Percentiles rank a stretch among this genome's conserved stretches.
These are phyloP conservation scores for Zoroaster sp. DNA, from an alignment of 53 echinoderm and acorn worm genomes.

Conservation along the genomic window DNA sequence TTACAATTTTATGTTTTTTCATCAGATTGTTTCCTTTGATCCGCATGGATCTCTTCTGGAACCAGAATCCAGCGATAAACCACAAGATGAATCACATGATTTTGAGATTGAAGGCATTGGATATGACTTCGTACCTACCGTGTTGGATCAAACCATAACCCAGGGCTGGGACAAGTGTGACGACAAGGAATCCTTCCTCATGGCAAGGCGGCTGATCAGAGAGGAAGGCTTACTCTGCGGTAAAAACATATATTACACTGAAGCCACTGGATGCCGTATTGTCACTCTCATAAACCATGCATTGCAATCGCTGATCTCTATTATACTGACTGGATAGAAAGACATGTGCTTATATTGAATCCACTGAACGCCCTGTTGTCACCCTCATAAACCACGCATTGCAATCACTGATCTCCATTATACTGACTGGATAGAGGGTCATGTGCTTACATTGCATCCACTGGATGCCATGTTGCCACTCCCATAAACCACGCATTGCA, in stretches of 20 bases:
- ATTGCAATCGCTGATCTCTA: too few relatives aligned
- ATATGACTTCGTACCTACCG: slow-evolving; percentile 94
- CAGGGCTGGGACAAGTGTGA: slow-evolving; percentile 81
- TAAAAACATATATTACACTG: slow-evolving; percentile 25
- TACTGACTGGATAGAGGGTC: too few relatives aligned
- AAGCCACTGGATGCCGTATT: too few relatives aligned
- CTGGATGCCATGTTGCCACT: too few relatives aligned
- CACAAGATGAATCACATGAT: slow-evolving; percentile 27
- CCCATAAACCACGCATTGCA: too few relatives aligned
- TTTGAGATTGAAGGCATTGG: slow-evolving; percentile 96
- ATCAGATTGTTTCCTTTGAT: slow-evolving; percentile 64
- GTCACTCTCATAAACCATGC: too few relatives aligned
- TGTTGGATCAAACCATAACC: slow-evolving; percentile 73
- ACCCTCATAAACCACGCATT: too few relatives aligned
- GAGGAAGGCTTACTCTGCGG: slow-evolving; percentile 96
- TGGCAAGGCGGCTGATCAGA: slow-evolving; percentile 84
- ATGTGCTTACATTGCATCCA: too few relatives aligned
- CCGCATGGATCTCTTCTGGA: slow-evolving; percentile 66
- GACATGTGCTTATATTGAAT: too few relatives aligned
- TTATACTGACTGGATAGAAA: too few relatives aligned
- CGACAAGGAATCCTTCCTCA: slow-evolving; percentile 93
- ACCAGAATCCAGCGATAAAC: slow-evolving; percentile 47
- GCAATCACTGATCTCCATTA: too few relatives aligned
- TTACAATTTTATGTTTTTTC: neutral
- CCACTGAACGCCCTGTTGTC: too few relatives aligned